Base-by-base conservation (phyloP, 2,888 invertebrate species). In the Lasioglossum marginatum region DNA sequence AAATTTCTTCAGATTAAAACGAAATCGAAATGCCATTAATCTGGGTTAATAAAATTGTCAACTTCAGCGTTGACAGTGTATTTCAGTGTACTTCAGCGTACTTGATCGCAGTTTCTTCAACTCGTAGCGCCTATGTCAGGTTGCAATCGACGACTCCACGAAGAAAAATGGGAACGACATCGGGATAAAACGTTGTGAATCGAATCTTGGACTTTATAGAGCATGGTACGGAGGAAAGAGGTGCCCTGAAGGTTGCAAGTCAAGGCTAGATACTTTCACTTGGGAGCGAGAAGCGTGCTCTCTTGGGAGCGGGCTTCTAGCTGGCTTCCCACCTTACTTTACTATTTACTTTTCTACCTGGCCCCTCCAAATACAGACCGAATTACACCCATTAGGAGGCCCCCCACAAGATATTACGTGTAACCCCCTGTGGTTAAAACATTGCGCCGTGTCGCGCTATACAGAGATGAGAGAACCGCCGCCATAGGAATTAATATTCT, bases 201-300 rank as follows among this genome's bases (percentile, higher is more conserved):
- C 76, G 85, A 82, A 84, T 83, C 78, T 82, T 81, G 73, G 82
- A 77, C 79, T 83, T 87, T 79, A 48, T 76, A 52, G 83, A 73
- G 78, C 82, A 70, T 45, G 57, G 72, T 31, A 23, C 37, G 68
- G 52, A 70, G 84, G 82, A 79, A 79, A 86, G 90, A 83, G 84
- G 83, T 87, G 84, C 83, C 88, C 89, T 93, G 94, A 94, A 94
- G 94, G 94, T 94, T 94, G 93, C 93, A 93, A 94, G 94, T 95
- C 95, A 95, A 95, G 95, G 95, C 94, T 94, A 92, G 92, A 84
- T 78, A 93, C 93, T 93, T 94, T 94, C 94, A 94, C 95, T 94
- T 81, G 81, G 76, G 77, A 87, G 43, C 78, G 78, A 45, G 45
- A 37, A 48, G 77, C 63, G 79, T 87, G 87, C 89, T 91, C 91